A percentile compares a stretch with the other conserved stretches of the same genome.
Evolutionary conservation across 2,888 invertebrate genomes (phyloP).

Genomic region (Carpatolechia fugitivella): DNA sequence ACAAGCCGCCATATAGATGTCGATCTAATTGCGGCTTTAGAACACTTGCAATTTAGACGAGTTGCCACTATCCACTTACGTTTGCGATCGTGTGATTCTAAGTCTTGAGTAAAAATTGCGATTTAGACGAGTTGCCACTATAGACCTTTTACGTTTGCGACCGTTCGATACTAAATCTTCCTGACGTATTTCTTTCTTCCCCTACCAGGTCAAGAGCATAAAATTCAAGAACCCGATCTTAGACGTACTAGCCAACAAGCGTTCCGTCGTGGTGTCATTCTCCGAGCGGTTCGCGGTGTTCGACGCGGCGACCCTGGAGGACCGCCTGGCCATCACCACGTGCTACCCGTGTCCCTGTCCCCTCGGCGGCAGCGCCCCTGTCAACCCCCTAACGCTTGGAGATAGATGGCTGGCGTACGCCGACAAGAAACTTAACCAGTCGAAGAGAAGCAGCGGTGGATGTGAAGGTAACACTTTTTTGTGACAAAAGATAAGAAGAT

Average conservation of each 20-base stretch:
- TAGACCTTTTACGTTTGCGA: no score
- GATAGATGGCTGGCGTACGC: constrained; percentile 92
- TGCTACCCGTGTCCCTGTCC: constrained; percentile 94
- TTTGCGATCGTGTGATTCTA: no score
- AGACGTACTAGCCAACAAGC: constrained; percentile 93
- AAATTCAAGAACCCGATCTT: constrained; percentile 95
- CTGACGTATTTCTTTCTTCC: background rate
- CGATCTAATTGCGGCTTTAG: no score
- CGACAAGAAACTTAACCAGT: constrained; percentile 89
- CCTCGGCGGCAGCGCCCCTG: constrained; percentile 59
- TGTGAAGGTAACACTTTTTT: constrained; percentile 85
- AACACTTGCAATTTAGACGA: no score
- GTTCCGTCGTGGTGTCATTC: constrained; percentile 93
- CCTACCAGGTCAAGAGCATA: constrained; percentile 86
- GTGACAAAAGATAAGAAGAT: no score
- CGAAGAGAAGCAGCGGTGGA: constrained; percentile 89
- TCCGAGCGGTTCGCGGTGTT: constrained; percentile 94
- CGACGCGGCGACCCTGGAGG: constrained; percentile 92
- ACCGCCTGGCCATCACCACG: constrained; percentile 91
- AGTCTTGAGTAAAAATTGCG: no score
- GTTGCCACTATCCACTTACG: no score
- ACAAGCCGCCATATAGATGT: no score
- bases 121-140: no score
- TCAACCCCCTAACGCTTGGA: constrained; percentile 92
- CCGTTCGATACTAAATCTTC: background rate